Conservation (phyloP, 2,797 vertebrate genomes). For the Enteromius treurensis region DNA sequence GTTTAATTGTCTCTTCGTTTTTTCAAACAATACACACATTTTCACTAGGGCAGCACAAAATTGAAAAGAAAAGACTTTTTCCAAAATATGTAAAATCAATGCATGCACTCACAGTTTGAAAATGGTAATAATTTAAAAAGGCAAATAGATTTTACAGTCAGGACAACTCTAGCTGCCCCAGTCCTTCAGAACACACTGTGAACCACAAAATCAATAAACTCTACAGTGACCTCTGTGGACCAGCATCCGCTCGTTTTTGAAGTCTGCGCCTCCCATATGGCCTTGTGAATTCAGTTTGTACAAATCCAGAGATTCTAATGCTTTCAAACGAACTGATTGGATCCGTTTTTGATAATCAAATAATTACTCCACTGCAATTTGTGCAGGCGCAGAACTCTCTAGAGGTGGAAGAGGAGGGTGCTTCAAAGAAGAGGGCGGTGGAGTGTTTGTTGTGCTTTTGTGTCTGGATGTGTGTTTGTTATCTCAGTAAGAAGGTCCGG, state of each 20-base stretch:
- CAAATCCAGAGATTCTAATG: slow-evolving; percentile 22
- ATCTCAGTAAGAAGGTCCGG: slow-evolving; percentile 62
- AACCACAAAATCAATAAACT: slow-evolving; percentile 34
- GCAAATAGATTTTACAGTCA: slow-evolving; percentile 15
- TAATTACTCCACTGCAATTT: slow-evolving; percentile 7
- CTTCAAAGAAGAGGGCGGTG: neutral
- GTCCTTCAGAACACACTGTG: slow-evolving; percentile 28
- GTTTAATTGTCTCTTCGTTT: neutral
- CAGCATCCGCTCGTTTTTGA: neutral
- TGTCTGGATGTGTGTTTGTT: slow-evolving; percentile 50
- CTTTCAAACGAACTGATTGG: neutral
- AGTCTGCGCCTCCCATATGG: neutral
- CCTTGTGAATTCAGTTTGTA: neutral
- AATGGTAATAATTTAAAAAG: slow-evolving; percentile 9
- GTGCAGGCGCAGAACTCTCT: neutral
- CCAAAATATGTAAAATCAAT: slow-evolving; percentile 72
- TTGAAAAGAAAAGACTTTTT: neutral
- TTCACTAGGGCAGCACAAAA: neutral
- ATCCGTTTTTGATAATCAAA: neutral
- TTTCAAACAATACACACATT: neutral
- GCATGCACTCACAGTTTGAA: slow-evolving; percentile 73
- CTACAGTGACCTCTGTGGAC: slow-evolving; percentile 5
- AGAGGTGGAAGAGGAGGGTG: slow-evolving; percentile 4
- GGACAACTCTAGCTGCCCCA: neutral
- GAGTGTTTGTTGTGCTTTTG: slow-evolving; percentile 52